These are phyloP conservation scores for Leptonema lineaticorne DNA, from an alignment of 1,140 invertebrate species.

Conservation along the genomic window DNA sequence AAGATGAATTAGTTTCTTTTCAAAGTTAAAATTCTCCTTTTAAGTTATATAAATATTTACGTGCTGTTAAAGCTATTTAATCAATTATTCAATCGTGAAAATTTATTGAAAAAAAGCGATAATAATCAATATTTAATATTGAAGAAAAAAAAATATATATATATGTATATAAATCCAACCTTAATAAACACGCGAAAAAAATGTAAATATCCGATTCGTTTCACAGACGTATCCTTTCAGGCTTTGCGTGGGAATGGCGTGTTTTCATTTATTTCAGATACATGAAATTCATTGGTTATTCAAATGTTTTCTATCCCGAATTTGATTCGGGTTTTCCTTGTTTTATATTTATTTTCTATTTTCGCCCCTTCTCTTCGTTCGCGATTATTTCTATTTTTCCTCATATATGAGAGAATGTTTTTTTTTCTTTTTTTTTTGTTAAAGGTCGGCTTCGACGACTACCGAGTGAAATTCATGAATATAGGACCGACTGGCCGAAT, in stretches of 20 bases:
- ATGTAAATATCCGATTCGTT: constrained; percentile 2
- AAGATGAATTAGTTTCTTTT: no score
- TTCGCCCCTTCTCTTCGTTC: neutral
- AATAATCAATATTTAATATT: no score
- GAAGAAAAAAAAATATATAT: no score
- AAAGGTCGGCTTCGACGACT: constrained; percentile 42
- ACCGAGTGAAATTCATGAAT: constrained; percentile 42
- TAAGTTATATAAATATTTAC: no score
- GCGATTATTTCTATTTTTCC: neutral
- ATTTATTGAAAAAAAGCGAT: no score
- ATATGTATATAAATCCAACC: neutral
- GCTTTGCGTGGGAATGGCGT: neutral
- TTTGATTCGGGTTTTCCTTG: neutral
- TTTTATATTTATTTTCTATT: neutral
- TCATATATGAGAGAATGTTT: no score
- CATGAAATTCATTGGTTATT: neutral
- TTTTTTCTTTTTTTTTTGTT: constrained; percentile 22
- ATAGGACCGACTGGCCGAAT: constrained; percentile 40
- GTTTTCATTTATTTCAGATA: neutral
- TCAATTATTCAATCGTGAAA: no score
- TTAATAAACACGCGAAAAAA: constrained; percentile 3
- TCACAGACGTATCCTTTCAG: neutral
- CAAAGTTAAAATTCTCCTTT: no score
- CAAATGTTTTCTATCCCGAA: neutral
- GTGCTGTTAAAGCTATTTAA: no score